phyloP scores from a whole-genome alignment of 2,113 vertebrate genomes.

The Mobula hypostoma region DNA sequence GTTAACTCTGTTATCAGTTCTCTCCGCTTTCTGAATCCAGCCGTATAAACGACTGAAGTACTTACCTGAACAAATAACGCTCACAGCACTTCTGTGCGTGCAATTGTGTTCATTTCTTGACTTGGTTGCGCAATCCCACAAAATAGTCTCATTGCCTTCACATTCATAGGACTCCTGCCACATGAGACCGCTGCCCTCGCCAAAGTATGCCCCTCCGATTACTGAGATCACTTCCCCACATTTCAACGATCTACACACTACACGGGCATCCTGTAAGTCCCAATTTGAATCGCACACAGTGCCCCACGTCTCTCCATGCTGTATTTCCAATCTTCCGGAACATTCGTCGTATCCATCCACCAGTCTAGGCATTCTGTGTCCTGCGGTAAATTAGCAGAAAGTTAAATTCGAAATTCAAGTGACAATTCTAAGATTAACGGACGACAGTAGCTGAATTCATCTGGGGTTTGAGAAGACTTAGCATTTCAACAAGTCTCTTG shows the following conservation, averaged over 20 bases:
- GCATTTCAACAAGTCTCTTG: too few species aligned
- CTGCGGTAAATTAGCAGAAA: background rate
- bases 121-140: constrained; percentile 42
- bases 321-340: background rate
- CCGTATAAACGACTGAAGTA: background rate
- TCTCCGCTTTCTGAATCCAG: background rate
- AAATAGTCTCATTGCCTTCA: constrained; percentile 43
- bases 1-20: background rate
- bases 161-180: constrained; percentile 45
- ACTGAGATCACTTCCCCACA: constrained; percentile 44
- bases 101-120: background rate
- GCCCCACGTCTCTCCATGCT: background rate
- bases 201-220: constrained; percentile 29
- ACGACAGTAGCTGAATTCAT: too few species aligned
- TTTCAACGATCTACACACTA: constrained; percentile 44
- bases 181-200: constrained; percentile 36
- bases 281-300: constrained; percentile 39
- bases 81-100: background rate
- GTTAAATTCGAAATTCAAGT: background rate
- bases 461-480: too few species aligned
- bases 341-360: constrained; percentile 22
- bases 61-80: background rate
- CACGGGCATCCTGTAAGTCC: constrained; percentile 43
- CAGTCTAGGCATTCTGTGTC: background rate
- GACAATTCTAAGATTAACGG: background rate